These are phyloP conservation scores for Amblyjoppa fuscipennis DNA, from an alignment of 2,888 invertebrate genomes.

Conservation along the genomic window DNA sequence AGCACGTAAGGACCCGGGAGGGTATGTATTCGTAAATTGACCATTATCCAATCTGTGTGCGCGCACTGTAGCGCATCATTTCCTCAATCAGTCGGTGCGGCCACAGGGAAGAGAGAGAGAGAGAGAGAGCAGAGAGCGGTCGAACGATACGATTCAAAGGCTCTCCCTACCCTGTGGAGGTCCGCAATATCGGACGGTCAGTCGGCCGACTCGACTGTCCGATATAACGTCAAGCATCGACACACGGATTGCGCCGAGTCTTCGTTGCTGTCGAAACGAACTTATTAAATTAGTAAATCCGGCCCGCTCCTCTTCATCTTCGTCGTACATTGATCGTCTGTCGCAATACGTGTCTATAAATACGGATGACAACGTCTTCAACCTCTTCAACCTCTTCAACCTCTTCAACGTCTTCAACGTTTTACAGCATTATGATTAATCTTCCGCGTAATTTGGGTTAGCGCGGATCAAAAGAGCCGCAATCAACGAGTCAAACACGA, in stretches of 20 bases:
- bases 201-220: constrained; percentile 52
- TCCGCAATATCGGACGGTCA: constrained; percentile 50
- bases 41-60: constrained; percentile 73
- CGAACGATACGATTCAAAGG: constrained; percentile 64
- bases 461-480: background rate
- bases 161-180: constrained; percentile 49
- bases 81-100: constrained; percentile 73
- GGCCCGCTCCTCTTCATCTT: constrained; percentile 1
- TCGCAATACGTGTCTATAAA: background rate
- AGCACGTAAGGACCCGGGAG: constrained; percentile 67
- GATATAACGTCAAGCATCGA: constrained; percentile 66
- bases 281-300: constrained; percentile 54
- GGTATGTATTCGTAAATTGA: constrained; percentile 69
- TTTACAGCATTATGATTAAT: background rate
- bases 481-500: background rate
- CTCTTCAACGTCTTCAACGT: background rate
- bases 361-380: background rate
- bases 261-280: constrained; percentile 30
- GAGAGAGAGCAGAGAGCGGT: constrained; percentile 54
- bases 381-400: too few species aligned
- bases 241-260: constrained; percentile 61
- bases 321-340: background rate
- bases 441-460: background rate
- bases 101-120: constrained; percentile 45
- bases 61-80: constrained; percentile 70